Evolutionary conservation across 92 coral and sea anemone genomes (phyloP).

Genomic region (Palythoa grandiflora): DNA sequence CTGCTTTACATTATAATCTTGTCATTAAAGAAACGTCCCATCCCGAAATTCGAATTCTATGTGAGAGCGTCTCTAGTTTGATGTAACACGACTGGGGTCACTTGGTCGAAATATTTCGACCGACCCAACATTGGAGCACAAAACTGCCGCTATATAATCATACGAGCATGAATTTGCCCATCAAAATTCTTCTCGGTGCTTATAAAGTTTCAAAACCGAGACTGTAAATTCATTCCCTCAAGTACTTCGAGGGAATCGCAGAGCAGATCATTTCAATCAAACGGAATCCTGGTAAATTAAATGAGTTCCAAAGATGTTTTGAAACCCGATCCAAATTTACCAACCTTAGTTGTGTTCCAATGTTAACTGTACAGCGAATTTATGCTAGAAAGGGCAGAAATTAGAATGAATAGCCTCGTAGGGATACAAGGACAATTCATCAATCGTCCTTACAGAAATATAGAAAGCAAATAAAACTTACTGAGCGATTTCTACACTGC

Average conservation of each 20-base stretch:
- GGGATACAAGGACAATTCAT: slow-evolving; percentile 51
- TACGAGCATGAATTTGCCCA: not conserved
- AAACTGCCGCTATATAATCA: slow-evolving; percentile 25
- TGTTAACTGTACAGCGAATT: slow-evolving; percentile 62
- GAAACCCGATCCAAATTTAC: slow-evolving; percentile 79
- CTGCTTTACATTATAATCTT: slow-evolving; percentile 23
- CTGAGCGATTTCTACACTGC: slow-evolving; percentile 98
- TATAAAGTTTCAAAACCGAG: slow-evolving; percentile 25
- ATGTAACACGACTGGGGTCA: slow-evolving; percentile 55
- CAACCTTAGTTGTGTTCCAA: slow-evolving; percentile 12
- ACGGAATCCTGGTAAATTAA: slow-evolving; percentile 55
- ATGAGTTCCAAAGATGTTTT: slow-evolving; percentile 91
- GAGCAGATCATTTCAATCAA: slow-evolving; percentile 40
- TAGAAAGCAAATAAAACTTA: slow-evolving; percentile 76
- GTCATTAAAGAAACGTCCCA: slow-evolving; percentile 36
- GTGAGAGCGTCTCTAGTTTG: not conserved
- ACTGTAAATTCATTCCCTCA: slow-evolving; percentile 6
- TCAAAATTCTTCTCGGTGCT: slow-evolving; percentile 22
- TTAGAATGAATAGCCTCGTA: slow-evolving; percentile 44
- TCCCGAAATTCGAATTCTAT: slow-evolving; percentile 45
- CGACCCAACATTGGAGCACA: slow-evolving; percentile 58
- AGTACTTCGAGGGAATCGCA: slow-evolving; percentile 28
- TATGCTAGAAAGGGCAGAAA: slow-evolving; percentile 42
- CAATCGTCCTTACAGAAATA: slow-evolving; percentile 53
- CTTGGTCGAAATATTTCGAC: slow-evolving; percentile 62